Conservation (phyloP, 1,140 invertebrate species). For the Daktulosphaira vitifoliae region DNA sequence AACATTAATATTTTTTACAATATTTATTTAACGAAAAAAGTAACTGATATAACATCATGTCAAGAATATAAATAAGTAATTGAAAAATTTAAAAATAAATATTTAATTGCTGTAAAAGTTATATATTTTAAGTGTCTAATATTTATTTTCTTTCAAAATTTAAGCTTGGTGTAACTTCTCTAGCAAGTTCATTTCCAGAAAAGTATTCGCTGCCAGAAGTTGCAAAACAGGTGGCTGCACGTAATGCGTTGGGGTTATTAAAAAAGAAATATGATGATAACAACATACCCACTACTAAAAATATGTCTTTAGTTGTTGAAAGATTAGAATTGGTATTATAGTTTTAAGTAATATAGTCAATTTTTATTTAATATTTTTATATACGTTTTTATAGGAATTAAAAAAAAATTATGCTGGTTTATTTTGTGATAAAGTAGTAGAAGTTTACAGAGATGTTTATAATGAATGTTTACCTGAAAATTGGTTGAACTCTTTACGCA, state of each 20-base stretch:
- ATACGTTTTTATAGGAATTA: conserved; percentile 19
- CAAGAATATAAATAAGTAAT: no score
- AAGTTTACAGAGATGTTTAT: conserved; percentile 21
- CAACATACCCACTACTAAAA: neutral
- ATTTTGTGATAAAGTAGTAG: conserved; percentile 19
- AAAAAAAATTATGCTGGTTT: conserved; percentile 17
- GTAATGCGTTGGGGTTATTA: conserved; percentile 1
- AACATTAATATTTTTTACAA: no score
- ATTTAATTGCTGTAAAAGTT: no score
- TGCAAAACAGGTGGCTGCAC: conserved; percentile 16
- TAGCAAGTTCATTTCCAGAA: conserved; percentile 28
- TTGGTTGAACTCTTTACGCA: neutral
- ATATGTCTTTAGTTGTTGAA: conserved; percentile 1
- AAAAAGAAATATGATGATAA: neutral
- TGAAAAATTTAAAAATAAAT: no score
- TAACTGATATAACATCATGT: no score
- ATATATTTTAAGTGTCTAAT: no score
- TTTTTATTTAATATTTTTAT: no score
- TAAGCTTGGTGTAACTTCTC: conserved; percentile 4
- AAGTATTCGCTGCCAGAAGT: conserved; percentile 22
- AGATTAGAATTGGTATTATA: conserved; percentile 10
- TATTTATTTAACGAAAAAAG: no score
- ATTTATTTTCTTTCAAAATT: neutral
- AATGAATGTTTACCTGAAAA: neutral
- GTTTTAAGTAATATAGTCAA: no score